Conservation (phyloP, 2,797 vertebrate species). For the Apogon talboti region DNA sequence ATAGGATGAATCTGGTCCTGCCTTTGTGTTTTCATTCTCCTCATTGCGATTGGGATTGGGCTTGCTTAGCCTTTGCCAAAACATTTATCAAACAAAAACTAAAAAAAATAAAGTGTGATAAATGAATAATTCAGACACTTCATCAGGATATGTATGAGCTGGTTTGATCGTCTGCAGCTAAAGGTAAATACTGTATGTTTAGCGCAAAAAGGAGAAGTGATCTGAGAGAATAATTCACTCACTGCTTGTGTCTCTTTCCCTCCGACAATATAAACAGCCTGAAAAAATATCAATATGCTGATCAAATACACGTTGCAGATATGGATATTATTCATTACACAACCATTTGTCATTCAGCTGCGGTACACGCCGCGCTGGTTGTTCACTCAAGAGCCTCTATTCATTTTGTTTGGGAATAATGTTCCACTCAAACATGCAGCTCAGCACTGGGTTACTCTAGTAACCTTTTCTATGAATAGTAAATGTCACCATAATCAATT, state of each 20-base stretch:
- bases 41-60: too few relatives aligned
- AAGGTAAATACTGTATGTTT: neutral
- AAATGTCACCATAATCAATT: slow-evolving; percentile 82
- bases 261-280: neutral
- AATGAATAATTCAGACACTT: neutral
- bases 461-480: slow-evolving; percentile 78
- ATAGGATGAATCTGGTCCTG: too few relatives aligned
- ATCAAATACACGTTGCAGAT: neutral
- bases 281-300: neutral
- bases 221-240: neutral
- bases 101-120: too few relatives aligned
- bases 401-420: slow-evolving; percentile 69
- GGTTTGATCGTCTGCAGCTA: neutral
- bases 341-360: slow-evolving; percentile 53
- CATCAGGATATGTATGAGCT: neutral
- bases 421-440: slow-evolving; percentile 65
- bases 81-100: too few relatives aligned
- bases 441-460: slow-evolving; percentile 66
- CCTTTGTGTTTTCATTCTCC: too few relatives aligned
- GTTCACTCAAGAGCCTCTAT: slow-evolving; percentile 50
- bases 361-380: neutral
- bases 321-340: slow-evolving; percentile 57
- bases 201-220: neutral
- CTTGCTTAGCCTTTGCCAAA: too few relatives aligned
- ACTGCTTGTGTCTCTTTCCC: neutral